Evolutionary conservation across 1,140 invertebrate genomes (phyloP).

Genomic region (Helicoverpa zea): DNA sequence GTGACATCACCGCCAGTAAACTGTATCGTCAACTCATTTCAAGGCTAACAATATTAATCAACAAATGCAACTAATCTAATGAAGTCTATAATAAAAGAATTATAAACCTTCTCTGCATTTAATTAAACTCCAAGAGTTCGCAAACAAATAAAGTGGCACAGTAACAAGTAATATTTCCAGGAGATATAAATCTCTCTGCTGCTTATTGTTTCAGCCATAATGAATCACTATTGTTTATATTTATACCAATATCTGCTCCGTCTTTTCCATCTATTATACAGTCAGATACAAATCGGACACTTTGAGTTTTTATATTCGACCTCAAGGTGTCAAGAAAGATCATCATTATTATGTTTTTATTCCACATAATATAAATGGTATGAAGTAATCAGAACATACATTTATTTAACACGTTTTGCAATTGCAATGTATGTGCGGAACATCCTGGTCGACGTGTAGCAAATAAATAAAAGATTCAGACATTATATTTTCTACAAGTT

Average conservation of each 20-base stretch:
- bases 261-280: slow-evolving; percentile 19
- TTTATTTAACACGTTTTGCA: background rate
- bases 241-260: slow-evolving; percentile 19
- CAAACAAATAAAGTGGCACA: slow-evolving; percentile 9
- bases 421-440: background rate
- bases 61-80: slow-evolving; percentile 52
- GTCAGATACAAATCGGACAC: background rate
- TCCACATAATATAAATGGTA: background rate
- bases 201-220: slow-evolving; percentile 43
- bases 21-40: slow-evolving; percentile 49
- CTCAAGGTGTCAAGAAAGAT: background rate
- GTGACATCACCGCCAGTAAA: slow-evolving; percentile 56
- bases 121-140: slow-evolving; percentile 57
- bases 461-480: slow-evolving; percentile 3
- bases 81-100: slow-evolving; percentile 20
- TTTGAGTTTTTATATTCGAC: background rate
- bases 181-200: slow-evolving; percentile 14
- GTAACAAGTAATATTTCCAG: slow-evolving; percentile 35
- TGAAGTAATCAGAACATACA: background rate
- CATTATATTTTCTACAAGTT: slow-evolving; percentile 11
- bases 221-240: slow-evolving; percentile 46
- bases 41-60: slow-evolving; percentile 54
- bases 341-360: slow-evolving; percentile 9
- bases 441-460: background rate
- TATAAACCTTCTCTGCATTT: slow-evolving; percentile 49